Evolutionary conservation across 2,888 invertebrate species (phyloP).

Genomic region (Leptothorax acervorum): DNA sequence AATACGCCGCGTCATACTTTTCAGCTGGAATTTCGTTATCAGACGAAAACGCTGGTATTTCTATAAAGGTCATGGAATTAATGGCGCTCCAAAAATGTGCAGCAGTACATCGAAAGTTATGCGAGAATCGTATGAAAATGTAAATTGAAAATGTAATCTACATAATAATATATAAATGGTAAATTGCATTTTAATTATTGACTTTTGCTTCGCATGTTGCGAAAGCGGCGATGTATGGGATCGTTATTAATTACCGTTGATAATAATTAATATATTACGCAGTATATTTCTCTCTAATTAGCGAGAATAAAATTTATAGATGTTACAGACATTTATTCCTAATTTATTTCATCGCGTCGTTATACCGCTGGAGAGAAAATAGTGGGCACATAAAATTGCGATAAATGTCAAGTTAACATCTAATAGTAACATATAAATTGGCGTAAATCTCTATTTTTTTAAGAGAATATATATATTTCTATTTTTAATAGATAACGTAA

Average conservation of each 20-base stretch:
- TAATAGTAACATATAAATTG: slow-evolving; percentile 2
- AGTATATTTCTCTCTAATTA: slow-evolving; percentile 43
- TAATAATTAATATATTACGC: slow-evolving; percentile 40
- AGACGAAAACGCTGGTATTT: slow-evolving; percentile 19
- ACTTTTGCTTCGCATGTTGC: neutral
- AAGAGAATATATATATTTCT: neutral
- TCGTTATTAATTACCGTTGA: slow-evolving; percentile 43
- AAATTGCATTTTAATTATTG: slow-evolving; percentile 45
- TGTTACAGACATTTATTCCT: slow-evolving; percentile 17
- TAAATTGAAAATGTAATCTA: slow-evolving; percentile 43
- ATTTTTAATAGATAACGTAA: neutral
- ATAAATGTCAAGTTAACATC: slow-evolving; percentile 30
- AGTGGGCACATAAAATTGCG: slow-evolving; percentile 24
- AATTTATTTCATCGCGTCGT: slow-evolving; percentile 36
- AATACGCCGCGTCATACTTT: slow-evolving; percentile 20
- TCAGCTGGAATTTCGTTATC: slow-evolving; percentile 16
- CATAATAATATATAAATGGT: slow-evolving; percentile 28
- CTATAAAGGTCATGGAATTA: slow-evolving; percentile 16
- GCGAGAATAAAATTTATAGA: slow-evolving; percentile 39
- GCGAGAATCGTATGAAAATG: slow-evolving; percentile 21
- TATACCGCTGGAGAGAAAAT: neutral
- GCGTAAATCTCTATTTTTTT: slow-evolving; percentile 22
- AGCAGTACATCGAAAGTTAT: neutral
- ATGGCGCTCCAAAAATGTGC: slow-evolving; percentile 2
- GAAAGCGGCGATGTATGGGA: neutral